Conservation (phyloP, 2,888 invertebrate genomes). For the Malthinus seriepunctatus region DNA sequence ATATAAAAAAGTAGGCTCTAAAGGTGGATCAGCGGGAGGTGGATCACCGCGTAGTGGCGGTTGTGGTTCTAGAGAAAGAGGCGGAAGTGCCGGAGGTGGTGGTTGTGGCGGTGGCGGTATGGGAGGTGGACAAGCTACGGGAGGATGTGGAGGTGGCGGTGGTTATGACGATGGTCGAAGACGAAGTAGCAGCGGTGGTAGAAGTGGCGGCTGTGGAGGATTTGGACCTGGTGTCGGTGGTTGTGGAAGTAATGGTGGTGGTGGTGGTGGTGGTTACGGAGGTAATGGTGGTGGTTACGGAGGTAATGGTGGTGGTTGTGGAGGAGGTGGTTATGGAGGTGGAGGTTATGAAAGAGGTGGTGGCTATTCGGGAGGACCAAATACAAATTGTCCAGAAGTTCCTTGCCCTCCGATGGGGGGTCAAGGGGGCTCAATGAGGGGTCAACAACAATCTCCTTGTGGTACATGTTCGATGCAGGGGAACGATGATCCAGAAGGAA, state of each 20-base stretch:
- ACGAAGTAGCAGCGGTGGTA: too few relatives aligned
- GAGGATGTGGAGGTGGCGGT: background rate
- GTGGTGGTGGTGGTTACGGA: slow-evolving; percentile 5
- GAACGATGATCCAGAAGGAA: slow-evolving; percentile 42
- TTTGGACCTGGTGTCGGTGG: slow-evolving; percentile 13
- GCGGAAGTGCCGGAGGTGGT: slow-evolving; percentile 3
- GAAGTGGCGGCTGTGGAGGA: background rate
- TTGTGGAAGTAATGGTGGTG: too few relatives aligned
- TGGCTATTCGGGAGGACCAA: slow-evolving; percentile 7
- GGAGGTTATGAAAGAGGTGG: slow-evolving; percentile 1
- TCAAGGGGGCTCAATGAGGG: slow-evolving; percentile 47
- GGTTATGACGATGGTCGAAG: slow-evolving; percentile 14
- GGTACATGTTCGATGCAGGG: slow-evolving; percentile 53
- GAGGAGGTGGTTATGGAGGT: slow-evolving; percentile 16
- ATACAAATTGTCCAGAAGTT: slow-evolving; percentile 14
- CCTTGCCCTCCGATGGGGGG: slow-evolving; percentile 56
- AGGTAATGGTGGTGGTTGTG: slow-evolving; percentile 20
- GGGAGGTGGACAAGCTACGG: background rate
- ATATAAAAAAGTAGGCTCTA: slow-evolving; percentile 46
- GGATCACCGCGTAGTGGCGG: background rate
- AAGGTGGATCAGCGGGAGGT: background rate
- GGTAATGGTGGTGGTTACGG: slow-evolving; percentile 29
- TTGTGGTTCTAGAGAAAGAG: slow-evolving; percentile 16
- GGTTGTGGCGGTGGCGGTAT: background rate
- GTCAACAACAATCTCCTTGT: slow-evolving; percentile 51